Evolutionary conservation across 2,797 vertebrate species (phyloP), one percentile per base, ranked within the genome.

Genomic region (Platalea minor): DNA sequence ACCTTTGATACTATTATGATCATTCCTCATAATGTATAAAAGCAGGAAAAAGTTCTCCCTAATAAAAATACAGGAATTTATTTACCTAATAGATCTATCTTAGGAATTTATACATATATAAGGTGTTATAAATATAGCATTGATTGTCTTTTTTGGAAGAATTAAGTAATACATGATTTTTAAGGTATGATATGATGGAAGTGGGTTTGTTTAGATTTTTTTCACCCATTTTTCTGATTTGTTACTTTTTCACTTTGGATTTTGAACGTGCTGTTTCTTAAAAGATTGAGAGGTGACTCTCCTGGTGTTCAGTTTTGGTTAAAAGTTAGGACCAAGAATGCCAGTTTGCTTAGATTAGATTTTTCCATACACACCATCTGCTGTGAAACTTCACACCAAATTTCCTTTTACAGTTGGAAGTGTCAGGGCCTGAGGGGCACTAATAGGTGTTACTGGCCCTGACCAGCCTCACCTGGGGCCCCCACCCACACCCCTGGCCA

Each of bases 181-280:
- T 64, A 77, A 60, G 14, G 5, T n/a, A 25, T 24, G 13, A 19
- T 64, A 7, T 51, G 50, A 48, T 65, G 25, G 11, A 5, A 53
- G 14, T 4, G 39, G 3, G 4, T 16, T 46, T 7, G 1, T 64
- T 69, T 20, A 12, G 15, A 1, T 0, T 25, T 50, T 82, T 35
- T 24, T 50, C 11, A 51, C 6, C 3, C 16, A 37, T 16, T 31
- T 13, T 84, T 84, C 35, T 61, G 41, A 61, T 60, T 65, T 48
- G 6, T 13, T 73, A 64, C 24, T 60, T 84, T 12, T 61, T 70
- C 0, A 0, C 12, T 76, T 76, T 79, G 19, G 13, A 67, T 85
- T 88, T 69, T 57, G 13, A 85, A 68, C 15, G 5, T 33, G 5
- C 6, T 13, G 1, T 82, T 82, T 61, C 50, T 68, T 20, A 54